Evolutionary conservation across 2,797 vertebrate genomes (phyloP).

Genomic region (Bryconaethiops microstoma): DNA sequence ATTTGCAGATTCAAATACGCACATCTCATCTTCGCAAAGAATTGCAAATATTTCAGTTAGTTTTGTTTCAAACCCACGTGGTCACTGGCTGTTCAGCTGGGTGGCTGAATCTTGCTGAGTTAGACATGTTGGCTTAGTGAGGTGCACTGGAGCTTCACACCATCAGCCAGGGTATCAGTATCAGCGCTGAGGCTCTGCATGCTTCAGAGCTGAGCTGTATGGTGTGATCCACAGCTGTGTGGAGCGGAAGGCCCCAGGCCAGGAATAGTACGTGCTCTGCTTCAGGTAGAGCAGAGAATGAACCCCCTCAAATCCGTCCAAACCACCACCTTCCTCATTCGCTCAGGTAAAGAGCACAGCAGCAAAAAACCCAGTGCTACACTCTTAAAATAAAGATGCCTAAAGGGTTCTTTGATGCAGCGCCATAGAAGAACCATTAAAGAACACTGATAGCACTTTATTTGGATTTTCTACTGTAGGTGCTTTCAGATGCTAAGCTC

Average conservation of each 20-base stretch:
- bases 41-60: background rate
- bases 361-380: constrained; percentile 41
- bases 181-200: constrained; percentile 63
- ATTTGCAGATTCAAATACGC: background rate
- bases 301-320: constrained; percentile 19
- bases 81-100: constrained; percentile 36
- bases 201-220: constrained; percentile 79
- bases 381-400: background rate
- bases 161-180: constrained; percentile 54
- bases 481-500: background rate
- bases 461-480: background rate
- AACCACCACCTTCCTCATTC: constrained; percentile 25
- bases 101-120: constrained; percentile 41
- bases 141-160: constrained; percentile 44
- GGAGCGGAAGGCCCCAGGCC: constrained; percentile 74
- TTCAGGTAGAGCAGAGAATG: constrained; percentile 69
- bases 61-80: constrained; percentile 38
- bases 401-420: background rate
- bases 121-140: constrained; percentile 47
- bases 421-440: background rate
- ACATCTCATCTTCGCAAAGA: background rate
- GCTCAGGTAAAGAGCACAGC: constrained; percentile 48
- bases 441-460: background rate
- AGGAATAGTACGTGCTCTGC: constrained; percentile 64
- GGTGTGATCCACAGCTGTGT: constrained; percentile 77